Base-by-base conservation (phyloP, 1,140 invertebrate species). In the Bombus soroeensis region DNA sequence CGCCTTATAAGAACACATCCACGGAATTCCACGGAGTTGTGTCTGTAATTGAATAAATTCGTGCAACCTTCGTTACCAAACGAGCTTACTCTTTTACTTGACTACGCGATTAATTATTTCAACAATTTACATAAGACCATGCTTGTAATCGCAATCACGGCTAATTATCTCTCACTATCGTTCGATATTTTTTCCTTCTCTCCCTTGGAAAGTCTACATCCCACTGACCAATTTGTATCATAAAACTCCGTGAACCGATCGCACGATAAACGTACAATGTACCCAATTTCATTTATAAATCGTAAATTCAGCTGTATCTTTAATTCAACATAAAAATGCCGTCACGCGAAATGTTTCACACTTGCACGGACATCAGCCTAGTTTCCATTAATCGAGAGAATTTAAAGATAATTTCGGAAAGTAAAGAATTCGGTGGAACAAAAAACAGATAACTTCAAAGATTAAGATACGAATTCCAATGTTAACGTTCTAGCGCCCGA, bases 11-110 rank as follows among this genome's bases (percentile, higher is more conserved):
- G 43, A 47, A 47, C 32, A 59, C n/a, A 39, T 80, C 82, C 68
- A 15, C 32, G 76, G 41, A 53, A 71, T 72, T 80, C 74, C 73
- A 5, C n/a, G 34, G 18, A 47, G 28, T 28, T 25, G 73, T 43
- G 73, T 53, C 34, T 53, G 53, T 59, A 43, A 84, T 37, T 43
- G 76, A 79, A 84, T 80, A 62, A 72, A 79, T 72, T 80, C 83
- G 82, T n/a, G 75, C 43, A 57, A 68, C 28, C 73, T 70, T 83
- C 62, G 73, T 53, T 76, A 77, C 62, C 59, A 34, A 83, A 25
- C 25, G 25, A 57, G 32, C 6, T 12, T 41, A 47, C 75, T 64
- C 53, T 41, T 39, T 57, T 53, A 25, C 53, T 10, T 15, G 64
- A 43, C 53, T 32, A 39, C 28, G 32, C 62, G 68, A 53, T 84